Conservation (phyloP, 1,140 invertebrate species). For the Chymomyza costata region DNA sequence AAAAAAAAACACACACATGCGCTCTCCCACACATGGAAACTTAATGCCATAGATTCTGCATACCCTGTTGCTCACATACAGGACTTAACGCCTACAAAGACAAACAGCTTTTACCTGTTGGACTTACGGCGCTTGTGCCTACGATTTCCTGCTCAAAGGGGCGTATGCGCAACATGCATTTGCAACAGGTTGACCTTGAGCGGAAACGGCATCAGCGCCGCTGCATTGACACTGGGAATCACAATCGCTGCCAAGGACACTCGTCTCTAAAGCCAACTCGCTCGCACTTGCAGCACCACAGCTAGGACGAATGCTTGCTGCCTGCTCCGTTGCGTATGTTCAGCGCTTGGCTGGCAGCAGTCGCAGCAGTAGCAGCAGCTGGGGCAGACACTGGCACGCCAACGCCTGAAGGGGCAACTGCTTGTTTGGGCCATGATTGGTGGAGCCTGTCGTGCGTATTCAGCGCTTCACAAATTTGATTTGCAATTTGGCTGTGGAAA, state of each 20-base stretch:
- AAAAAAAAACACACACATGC: too few relatives aligned
- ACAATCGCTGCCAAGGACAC: constrained; percentile 4
- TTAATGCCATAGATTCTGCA: too few relatives aligned
- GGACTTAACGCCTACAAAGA: constrained; percentile 32
- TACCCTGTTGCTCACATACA: neutral
- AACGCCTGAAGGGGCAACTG: too few relatives aligned
- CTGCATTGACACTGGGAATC: too few relatives aligned
- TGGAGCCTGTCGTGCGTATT: too few relatives aligned
- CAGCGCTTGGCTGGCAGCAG: constrained; percentile 25
- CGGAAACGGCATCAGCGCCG: constrained; percentile 7
- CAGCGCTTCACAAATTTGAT: too few relatives aligned
- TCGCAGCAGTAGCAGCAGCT: constrained; percentile 3
- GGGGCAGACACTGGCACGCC: too few relatives aligned
- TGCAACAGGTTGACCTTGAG: constrained; percentile 64
- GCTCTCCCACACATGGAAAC: too few relatives aligned
- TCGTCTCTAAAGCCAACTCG: neutral
- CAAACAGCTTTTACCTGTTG: constrained; percentile 56
- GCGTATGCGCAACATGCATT: constrained; percentile 65
- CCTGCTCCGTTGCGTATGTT: neutral
- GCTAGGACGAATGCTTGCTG: neutral
- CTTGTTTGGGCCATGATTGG: too few relatives aligned
- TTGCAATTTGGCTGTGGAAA: too few relatives aligned
- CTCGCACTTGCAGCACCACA: neutral
- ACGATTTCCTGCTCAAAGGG: constrained; percentile 13
- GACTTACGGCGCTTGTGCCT: constrained; percentile 9